phyloP scores from a whole-genome alignment of 2,797 vertebrate genomes.

The Microctenopoma stevenorrisi region DNA sequence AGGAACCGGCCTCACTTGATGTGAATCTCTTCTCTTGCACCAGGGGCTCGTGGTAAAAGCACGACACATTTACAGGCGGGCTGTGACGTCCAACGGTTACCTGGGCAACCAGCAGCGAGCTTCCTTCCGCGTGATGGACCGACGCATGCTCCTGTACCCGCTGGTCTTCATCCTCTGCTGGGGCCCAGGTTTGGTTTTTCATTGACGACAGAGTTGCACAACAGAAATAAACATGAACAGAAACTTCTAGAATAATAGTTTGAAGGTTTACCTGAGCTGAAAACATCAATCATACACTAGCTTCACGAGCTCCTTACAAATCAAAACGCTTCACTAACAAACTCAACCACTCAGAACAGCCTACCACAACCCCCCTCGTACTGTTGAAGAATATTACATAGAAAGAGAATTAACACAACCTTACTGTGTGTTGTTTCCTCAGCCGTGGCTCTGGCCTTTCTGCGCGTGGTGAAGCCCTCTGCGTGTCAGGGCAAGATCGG shows the following conservation, averaged over 20 bases:
- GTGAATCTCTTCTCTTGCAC: background rate
- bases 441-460: conserved; percentile 84
- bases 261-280: too few relatives aligned
- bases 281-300: too few relatives aligned
- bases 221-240: too few relatives aligned
- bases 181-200: conserved; percentile 85
- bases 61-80: conserved; percentile 83
- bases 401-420: too few relatives aligned
- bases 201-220: background rate
- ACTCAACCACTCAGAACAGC: too few relatives aligned
- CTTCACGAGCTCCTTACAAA: too few relatives aligned
- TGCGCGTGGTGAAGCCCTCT: conserved; percentile 72
- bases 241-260: too few relatives aligned
- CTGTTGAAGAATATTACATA: too few relatives aligned
- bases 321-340: too few relatives aligned
- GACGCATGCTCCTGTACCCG: conserved; percentile 87
- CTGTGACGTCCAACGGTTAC: conserved; percentile 85
- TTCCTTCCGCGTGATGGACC: conserved; percentile 83
- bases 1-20: too few relatives aligned
- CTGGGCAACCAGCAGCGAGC: conserved; percentile 88
- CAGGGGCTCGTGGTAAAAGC: conserved; percentile 86
- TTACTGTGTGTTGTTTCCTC: conserved; percentile 38
- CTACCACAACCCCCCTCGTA: too few relatives aligned
- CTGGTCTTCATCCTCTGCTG: conserved; percentile 88
- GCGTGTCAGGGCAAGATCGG: conserved; percentile 64